Base-by-base conservation (phyloP, 2,113 vertebrate species). In the Uropsilus gracilis region DNA sequence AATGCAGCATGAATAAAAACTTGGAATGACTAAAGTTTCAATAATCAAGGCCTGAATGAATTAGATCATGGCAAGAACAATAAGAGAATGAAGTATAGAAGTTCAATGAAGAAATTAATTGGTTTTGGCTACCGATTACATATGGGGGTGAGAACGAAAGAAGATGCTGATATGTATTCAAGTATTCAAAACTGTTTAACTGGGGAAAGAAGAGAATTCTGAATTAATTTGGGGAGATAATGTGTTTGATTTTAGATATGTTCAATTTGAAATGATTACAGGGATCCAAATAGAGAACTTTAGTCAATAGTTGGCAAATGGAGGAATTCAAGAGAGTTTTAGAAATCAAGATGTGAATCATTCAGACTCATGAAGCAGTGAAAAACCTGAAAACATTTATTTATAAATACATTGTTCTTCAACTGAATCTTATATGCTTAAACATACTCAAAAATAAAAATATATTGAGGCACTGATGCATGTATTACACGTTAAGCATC, bases 221-320 rank as follows among this genome's bases (percentile, higher is more conserved):
- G 71, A 81, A 95, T 88, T 94, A 85, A 90, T 95, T 89, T 90
- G 94, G 46, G 32, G 90, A 90, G 66, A 66, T 81, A 87, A 96
- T 68, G 46, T 75, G 71, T 87, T 92, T 94, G 39, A 66, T 95
- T 90, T 94, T 61, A 93, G 82, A 72, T 76, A 42, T 48, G 61
- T 88, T 85, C 46, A 82, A 72, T 90, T 85, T 96, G 61, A 95
- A 84, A 8, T 95, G 92, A 95, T 48, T 75, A 0, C 46, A 72
- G 32, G 22, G 46, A 66, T 94, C 46, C 39, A 77, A 46, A 71
- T 81, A 72, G 61, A 95, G 90, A 87, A 30, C 76, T 69, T n/a
- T 94, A 55, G 37, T 78, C 46, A 61, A 61, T 63, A 64, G 71
- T 87, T 94, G 76, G 44, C 66, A 88, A 59, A 55, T 39, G 26